Evolutionary conservation across 2,113 vertebrate species (phyloP), one percentile per base, ranked within the genome.

Genomic region (Gymnarchus niloticus): DNA sequence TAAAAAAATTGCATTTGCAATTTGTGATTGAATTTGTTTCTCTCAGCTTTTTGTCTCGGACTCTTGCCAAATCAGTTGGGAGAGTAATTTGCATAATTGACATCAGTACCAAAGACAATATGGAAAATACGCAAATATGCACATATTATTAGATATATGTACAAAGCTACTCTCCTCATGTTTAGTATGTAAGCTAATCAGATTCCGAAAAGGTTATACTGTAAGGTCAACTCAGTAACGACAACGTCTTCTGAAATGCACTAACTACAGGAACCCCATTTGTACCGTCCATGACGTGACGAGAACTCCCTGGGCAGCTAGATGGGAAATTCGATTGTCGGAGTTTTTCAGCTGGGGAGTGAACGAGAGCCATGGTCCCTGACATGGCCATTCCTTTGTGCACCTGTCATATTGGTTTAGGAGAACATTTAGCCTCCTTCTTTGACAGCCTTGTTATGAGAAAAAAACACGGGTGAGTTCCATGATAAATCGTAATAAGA

Each of bases 401-500:
- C 86, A 88, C 89, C 0, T 92, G 92, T 94, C 91, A 92, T 87
- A 88, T 37, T 78, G 23, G 54, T 88, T 90, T 87, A 84, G 85
- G 51, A 88, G 89, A 91, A 76, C 87, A 90, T 89, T 89, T 87
- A 85, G 87, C n/a, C 51, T 28, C 81, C 25, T n/a, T n/a, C 28
- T 28, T 12, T 77, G 21, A 88, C 65, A 85, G 90, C 90, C 86
- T 88, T 87, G 89, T 91, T 90, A 83, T 85, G 88, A 89, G 86
- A 87, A 92, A 90, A 89, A 82, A 56, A 83, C 3, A 0, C 90
- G 90, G 90, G 84, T 90, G 90, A 90, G 91, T 90, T 92, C 88
- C 88, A 85, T 88, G 59, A 93, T 86, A 88, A 89, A 88, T 85
- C 85, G 87, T 90, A 90, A 91, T 89, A 91, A 88, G 88, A 88